A percentile compares a stretch with the other conserved stretches of the same genome.
Conservation (phyloP, 1,140 invertebrate genomes). For the Bombus waltoni region DNA sequence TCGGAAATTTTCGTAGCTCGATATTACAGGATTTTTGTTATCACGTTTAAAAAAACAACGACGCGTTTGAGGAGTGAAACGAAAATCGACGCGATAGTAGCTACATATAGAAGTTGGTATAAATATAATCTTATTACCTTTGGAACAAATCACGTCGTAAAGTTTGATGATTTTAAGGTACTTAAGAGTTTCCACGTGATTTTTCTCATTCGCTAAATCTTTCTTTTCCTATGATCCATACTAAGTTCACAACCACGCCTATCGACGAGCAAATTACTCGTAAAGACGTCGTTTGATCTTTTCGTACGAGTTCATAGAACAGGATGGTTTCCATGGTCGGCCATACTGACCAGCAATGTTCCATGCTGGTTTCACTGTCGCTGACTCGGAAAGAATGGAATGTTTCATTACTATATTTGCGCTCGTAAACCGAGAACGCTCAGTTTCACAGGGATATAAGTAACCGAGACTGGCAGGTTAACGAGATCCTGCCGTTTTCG, state of each 20-base stretch:
- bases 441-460: slow-evolving; percentile 15
- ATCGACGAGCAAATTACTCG: neutral
- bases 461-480: slow-evolving; percentile 47
- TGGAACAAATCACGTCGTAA: neutral
- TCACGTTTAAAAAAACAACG: no score
- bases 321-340: neutral
- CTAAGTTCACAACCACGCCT: neutral
- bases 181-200: neutral
- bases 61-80: no score
- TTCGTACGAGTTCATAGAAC: no score
- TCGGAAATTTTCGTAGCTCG: no score
- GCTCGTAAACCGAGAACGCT: slow-evolving; percentile 32
- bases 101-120: no score
- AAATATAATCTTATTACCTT: neutral
- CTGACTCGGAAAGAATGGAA: slow-evolving; percentile 38
- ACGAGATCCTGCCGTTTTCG: slow-evolving; percentile 31
- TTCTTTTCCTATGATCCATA: no score
- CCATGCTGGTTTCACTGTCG: neutral
- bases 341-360: neutral
- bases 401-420: slow-evolving; percentile 40
- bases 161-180: no score
- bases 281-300: neutral
- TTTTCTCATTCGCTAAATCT: neutral
- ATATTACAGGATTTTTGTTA: no score
- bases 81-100: no score